Percentiles rank a stretch among this genome's conserved stretches.
phyloP scores from a whole-genome alignment of 2,888 invertebrate species.

The Tetrapedia diversipes region DNA sequence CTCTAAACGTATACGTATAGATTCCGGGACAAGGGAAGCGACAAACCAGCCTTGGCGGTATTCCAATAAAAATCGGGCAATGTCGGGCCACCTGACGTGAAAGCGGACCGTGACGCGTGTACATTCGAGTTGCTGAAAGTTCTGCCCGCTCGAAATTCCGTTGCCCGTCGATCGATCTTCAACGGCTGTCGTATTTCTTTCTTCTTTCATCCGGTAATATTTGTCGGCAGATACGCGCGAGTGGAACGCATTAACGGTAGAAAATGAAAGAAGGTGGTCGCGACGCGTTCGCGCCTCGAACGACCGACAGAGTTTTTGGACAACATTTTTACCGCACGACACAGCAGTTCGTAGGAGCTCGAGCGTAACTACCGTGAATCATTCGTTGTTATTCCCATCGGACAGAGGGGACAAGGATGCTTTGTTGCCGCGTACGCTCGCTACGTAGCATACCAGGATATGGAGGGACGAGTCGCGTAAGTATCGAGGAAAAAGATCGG shows the following conservation, averaged over 20 bases:
- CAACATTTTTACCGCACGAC: neutral
- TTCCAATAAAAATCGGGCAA: conserved; percentile 57
- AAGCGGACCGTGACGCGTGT: conserved; percentile 51
- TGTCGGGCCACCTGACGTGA: conserved; percentile 47
- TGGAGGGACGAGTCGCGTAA: neutral
- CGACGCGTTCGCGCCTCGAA: neutral
- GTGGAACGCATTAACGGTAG: neutral
- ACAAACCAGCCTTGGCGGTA: conserved; percentile 48
- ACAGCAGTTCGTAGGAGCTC: conserved; percentile 10
- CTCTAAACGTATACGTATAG: conserved; percentile 31
- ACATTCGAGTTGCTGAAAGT: conserved; percentile 40
- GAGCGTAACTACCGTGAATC: conserved; percentile 47
- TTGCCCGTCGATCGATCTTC: conserved; percentile 14
- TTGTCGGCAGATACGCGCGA: neutral
- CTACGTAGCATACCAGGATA: neutral
- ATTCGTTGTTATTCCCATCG: conserved; percentile 41
- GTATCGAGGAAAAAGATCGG: no score
- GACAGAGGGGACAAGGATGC: conserved; percentile 10
- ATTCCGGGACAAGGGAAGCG: conserved; percentile 27
- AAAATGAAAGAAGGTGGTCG: neutral
- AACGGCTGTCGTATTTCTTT: neutral
- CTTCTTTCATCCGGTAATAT: neutral
- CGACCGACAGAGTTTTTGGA: neutral
- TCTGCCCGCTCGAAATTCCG: conserved; percentile 11
- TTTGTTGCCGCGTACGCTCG: neutral